Conservation (phyloP, 2,888 invertebrate genomes). For the Gerosis bhagava region DNA sequence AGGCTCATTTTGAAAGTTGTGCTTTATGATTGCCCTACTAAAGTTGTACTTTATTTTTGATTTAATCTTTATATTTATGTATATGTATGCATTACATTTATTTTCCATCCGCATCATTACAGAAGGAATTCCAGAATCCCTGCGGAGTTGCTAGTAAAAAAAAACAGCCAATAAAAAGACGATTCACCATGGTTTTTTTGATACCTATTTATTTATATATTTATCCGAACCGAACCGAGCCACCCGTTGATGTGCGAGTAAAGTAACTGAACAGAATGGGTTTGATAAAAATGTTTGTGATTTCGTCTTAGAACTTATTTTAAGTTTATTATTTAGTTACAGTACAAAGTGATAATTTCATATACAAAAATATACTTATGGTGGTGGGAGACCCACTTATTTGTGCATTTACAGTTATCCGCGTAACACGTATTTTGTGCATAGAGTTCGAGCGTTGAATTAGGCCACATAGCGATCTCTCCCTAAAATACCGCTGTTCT, state of each 20-base stretch:
- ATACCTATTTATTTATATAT: conserved; percentile 24
- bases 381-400: conserved; percentile 58
- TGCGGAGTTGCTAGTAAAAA: no score
- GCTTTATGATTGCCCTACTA: no score
- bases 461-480: conserved; percentile 84
- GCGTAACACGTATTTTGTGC: conserved; percentile 82
- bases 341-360: conserved; percentile 40
- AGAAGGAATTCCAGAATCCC: no score
- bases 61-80: no score
- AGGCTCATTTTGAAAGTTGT: no score
- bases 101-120: conserved; percentile 4
- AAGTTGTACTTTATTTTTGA: no score
- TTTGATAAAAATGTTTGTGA: conserved; percentile 62
- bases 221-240: conserved; percentile 27
- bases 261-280: conserved; percentile 62
- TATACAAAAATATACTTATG: conserved; percentile 40
- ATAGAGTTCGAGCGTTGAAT: conserved; percentile 81
- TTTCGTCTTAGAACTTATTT: conserved; percentile 46
- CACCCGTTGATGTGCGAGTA: conserved; percentile 36
- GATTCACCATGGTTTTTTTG: conserved; percentile 23
- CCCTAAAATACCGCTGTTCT: conserved; percentile 83
- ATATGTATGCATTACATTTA: no score
- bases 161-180: no score
- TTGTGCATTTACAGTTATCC: conserved; percentile 80
- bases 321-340: conserved; percentile 38